Base-by-base conservation (phyloP, 2,797 vertebrate genomes). In the Molossus alvarezi region DNA sequence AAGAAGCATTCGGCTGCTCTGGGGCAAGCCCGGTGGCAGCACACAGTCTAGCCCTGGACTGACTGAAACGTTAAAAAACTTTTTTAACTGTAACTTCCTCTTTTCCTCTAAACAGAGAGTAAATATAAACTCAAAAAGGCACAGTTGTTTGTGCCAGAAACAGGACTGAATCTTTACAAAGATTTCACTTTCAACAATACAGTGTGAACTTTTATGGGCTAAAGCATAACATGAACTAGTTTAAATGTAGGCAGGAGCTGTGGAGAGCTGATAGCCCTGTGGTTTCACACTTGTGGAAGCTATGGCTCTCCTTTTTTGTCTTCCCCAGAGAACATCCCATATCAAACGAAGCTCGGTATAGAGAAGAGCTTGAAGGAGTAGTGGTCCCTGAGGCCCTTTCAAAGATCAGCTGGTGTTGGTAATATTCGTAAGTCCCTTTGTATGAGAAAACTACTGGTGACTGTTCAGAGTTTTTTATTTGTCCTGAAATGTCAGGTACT, bases 121-220 rank as follows among this genome's bases (percentile, higher is more conserved):
- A 90, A 95, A 95, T 85, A 67, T 67, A 96, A 95, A 82, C 88
- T 90, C 3, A 29, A 55, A 93, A 94, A 86, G 33, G 27, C 17
- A 51, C 29, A 79, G 20, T 88, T 96, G 57, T 92, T 93, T 94
- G 51, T 77, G 25, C n/a, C 48, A 90, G 75, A 93, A 65, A 58
- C 9, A 82, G 55, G 83, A 53, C 79, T 53, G 33, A 95, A 89
- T 87, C 82, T 91, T 75, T 45, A 76, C 88, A 71, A 91, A 37
- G 25, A 73, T 87, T 95, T 93, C 41, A 64, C 20, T 95, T 88
- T 95, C 41, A 25, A 20, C 55, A 88, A 25, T 67, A 55, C 79
- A 72, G 29, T 80, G 3, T n/a, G 45, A 73, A 60, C 64, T 92
- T 82, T 94, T 84, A 9, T 65, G 79, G 82, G 41, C 8, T 18